Evolutionary conservation across 2,113 vertebrate genomes (phyloP), one percentile per base, ranked within the genome.

Genomic region (Lepisosteus osseus): DNA sequence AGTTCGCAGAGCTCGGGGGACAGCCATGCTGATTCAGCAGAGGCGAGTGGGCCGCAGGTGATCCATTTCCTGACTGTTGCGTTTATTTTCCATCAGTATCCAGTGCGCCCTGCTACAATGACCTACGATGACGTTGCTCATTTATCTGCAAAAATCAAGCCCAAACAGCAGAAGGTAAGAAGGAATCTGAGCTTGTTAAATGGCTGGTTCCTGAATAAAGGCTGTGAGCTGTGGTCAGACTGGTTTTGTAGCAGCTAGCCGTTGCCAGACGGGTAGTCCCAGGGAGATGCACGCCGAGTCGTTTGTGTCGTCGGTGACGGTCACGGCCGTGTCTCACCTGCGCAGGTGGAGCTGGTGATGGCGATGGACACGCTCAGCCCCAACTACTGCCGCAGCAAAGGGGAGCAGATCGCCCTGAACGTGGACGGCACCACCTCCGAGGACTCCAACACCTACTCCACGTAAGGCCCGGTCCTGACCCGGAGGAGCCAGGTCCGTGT

Each of bases 371-470:
- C 95, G 11, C 78, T 90, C 84, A 98, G 96, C 73, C 95, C 97
- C 4, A 99, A 98, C 85, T 99, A 99, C 78, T 98, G 97, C 75
- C 94, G 95, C 77, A 98, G 97, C 85, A 99, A 98, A 87, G 97
- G 97, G 74, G 97, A 99, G 69, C 97, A 99, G 86, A 99, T 99
- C 0, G 96, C 97, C 0, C 88, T 99, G 74, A 99, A 99, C 0
- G 97, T 99, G 66, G 97, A 99, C 0, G 97, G 97, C 11, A 87
- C 94, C 0, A 84, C 89, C 0, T 84, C 89, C 0, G 96, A 98
- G 0, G 97, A 99, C 77, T 92, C 88, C 55, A 98, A 84, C 88
- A 97, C 95, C 0, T 98, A 94, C 71, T 95, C 96, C 70, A 85
- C 87, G 97, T 99, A 88, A 66, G 95, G 93, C 17, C 67, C 6